Evolutionary conservation across 2,797 vertebrate species (phyloP), one percentile per base, ranked within the genome.

Genomic region (Hafferia zeledoni): DNA sequence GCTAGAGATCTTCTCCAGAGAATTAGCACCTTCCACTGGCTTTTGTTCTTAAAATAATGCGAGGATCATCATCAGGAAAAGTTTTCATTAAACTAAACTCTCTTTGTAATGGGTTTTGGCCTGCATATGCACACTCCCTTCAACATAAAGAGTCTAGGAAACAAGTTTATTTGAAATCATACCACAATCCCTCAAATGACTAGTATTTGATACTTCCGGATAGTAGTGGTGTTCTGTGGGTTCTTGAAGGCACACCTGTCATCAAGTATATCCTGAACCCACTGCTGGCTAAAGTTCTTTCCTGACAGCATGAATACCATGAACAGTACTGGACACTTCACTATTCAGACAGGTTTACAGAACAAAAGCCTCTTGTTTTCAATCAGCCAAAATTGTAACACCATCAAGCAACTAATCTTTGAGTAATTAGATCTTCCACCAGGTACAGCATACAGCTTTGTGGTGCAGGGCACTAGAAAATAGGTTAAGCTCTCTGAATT

Each of bases 361-460:
- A 91, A 93, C 63, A 95, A 75, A 91, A 47, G 28, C 16, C 61
- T 69, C 60, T 78, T 88, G 69, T 65, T 95, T 90, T 53, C 78
- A 78, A 15, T 19, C 71, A 78, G 65, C 9, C 79, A 65, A 75
- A 95, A 78, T 78, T 94, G 46, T 75, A 65, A 23, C 46, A 88
- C 57, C 30, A 27, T 30, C 53, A 78, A 37, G 59, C 18, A 78
- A 59, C 12, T 15, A 65, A 61, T 4, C 85, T 87, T 83, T 86
- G 85, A 50, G 83, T 69, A 95, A 95, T 76, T 55, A 82, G 67
- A 88, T 94, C 87, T 94, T 78, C 47, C 0, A 0, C 35, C 44
- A 68, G 39, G 74, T 59, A 91, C 35, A 94, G 55, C 1, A 6
- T 1, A 33, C 23, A 78, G 47, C 85, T 88, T 78, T 90, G 85